Percentiles rank a stretch among this genome's conserved stretches.
These are phyloP conservation scores for Xenopus borealis DNA, from an alignment of 2,113 vertebrate species.

Conservation along the genomic window DNA sequence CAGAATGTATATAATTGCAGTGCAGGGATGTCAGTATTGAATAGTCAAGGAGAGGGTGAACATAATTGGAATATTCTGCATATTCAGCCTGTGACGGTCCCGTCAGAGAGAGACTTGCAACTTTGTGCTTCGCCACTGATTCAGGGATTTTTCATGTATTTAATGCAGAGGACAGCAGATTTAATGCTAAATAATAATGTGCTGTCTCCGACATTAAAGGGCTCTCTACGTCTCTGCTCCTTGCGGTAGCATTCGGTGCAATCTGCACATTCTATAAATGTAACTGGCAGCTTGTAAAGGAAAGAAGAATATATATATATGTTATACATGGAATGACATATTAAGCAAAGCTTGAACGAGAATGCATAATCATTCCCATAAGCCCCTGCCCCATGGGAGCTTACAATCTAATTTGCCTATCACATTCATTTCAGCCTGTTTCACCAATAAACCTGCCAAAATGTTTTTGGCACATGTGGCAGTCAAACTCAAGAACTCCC, in stretches of 20 bases:
- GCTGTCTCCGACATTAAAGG: slow-evolving; percentile 59
- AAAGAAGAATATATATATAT: slow-evolving; percentile 46
- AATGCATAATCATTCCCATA: too few species aligned
- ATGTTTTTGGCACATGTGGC: too few species aligned
- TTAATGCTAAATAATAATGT: slow-evolving; percentile 65
- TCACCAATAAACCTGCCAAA: too few species aligned
- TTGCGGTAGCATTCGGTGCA: slow-evolving; percentile 62
- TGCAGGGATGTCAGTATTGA: slow-evolving; percentile 32
- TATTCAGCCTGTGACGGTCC: background rate
- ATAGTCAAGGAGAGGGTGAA: slow-evolving; percentile 44
- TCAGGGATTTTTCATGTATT: slow-evolving; percentile 49
- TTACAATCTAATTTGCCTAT: too few species aligned
- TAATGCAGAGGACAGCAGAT: slow-evolving; percentile 48
- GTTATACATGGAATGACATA: too few species aligned
- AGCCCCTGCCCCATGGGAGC: too few species aligned
- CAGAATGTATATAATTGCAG: slow-evolving; percentile 25
- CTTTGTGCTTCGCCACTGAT: slow-evolving; percentile 33
- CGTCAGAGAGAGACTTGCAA: slow-evolving; percentile 6
- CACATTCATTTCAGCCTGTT: too few species aligned
- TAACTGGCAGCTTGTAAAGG: slow-evolving; percentile 65
- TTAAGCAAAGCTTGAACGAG: too few species aligned
- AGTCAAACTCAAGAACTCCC: too few species aligned
- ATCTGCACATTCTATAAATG: slow-evolving; percentile 64
- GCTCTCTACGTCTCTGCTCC: slow-evolving; percentile 58
- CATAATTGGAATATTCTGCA: background rate